Base-by-base conservation (phyloP, 2,113 vertebrate genomes). In the Rhynchopsitta pachyrhyncha region DNA sequence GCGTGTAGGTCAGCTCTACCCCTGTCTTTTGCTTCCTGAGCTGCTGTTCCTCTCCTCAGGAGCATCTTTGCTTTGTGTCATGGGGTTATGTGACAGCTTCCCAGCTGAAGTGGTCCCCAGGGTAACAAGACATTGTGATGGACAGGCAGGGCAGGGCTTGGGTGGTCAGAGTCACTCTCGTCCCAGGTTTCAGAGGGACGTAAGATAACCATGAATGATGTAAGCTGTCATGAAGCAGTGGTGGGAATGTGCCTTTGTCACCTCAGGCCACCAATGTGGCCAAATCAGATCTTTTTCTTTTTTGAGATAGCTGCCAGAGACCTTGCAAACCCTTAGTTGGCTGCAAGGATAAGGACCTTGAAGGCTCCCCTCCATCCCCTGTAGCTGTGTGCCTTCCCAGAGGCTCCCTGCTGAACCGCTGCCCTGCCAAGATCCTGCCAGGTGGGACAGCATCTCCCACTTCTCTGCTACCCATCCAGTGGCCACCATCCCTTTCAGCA, bases 21-120 rank as follows among this genome's bases (percentile, higher is more conserved):
- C 24, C 19, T 1, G 0, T 82, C 67, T 91, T 95, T 49, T 39
- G 31, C 59, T 87, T 88, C 70, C 79, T 6, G 17, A 82, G 53
- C 59, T 39, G 55, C 53, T 69, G 24, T 39, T 92, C 31, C 22
- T 76, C 71, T 79, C 28, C 87, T 93, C 31, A 12, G 46, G 46
- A 91, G 42, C 66, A 82, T 50, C 64, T 77, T 91, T 60, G 55
- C 67, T 55, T 59, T 85, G 66, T 94, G 53, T 31, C 63, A 8
- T 39, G 37, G 29, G 18, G 33, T 90, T 84, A 75, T 7, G 0
- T 29, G 89, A 39, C 17, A 27, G 24, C 77, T 85, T 70, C 49
- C 4, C 8, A 69, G 49, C 41, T 1, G 0, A 52, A 83, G 46
- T 0, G 0, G 55, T 14, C 50, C 27, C 14, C 1, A 1, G 39